Conservation (phyloP, 2,797 vertebrate species). For the Macroramphosus scolopax region DNA sequence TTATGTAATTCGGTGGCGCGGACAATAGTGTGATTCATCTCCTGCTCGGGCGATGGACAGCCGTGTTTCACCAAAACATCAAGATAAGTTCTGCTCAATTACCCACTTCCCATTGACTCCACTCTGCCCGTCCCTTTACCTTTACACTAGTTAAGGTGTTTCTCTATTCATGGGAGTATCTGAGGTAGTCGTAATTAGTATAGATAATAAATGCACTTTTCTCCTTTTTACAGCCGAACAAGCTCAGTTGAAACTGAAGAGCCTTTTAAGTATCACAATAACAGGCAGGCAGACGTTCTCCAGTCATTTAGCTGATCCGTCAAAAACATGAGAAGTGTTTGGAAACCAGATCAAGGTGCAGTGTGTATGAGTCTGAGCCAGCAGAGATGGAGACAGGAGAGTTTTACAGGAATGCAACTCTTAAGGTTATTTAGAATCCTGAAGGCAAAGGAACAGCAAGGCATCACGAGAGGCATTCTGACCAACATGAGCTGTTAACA, state of each 20-base stretch:
- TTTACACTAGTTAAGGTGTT: constrained; percentile 34
- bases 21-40: constrained; percentile 73
- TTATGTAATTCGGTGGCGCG: constrained; percentile 66
- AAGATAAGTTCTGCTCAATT: constrained; percentile 71
- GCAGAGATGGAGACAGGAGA: constrained; percentile 27
- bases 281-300: constrained; percentile 42
- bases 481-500: constrained; percentile 31
- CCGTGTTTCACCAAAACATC: constrained; percentile 61
- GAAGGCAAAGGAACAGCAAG: constrained; percentile 47
- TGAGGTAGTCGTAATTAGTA: constrained; percentile 34
- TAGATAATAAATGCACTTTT: constrained; percentile 27
- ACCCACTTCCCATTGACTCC: constrained; percentile 42
- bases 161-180: constrained; percentile 32
- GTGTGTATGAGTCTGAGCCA: constrained; percentile 31
- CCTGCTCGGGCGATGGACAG: constrained; percentile 41
- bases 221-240: constrained; percentile 13
- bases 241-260: constrained; percentile 34
- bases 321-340: constrained; percentile 54
- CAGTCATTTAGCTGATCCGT: constrained; percentile 42
- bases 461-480: constrained; percentile 20
- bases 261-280: constrained; percentile 41
- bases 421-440: constrained; percentile 59
- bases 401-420: constrained; percentile 35
- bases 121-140: constrained; percentile 38
- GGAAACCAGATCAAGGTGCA: constrained; percentile 48